phyloP scores from a whole-genome alignment of 2,113 vertebrate species.

The Syngnathus typhle region DNA sequence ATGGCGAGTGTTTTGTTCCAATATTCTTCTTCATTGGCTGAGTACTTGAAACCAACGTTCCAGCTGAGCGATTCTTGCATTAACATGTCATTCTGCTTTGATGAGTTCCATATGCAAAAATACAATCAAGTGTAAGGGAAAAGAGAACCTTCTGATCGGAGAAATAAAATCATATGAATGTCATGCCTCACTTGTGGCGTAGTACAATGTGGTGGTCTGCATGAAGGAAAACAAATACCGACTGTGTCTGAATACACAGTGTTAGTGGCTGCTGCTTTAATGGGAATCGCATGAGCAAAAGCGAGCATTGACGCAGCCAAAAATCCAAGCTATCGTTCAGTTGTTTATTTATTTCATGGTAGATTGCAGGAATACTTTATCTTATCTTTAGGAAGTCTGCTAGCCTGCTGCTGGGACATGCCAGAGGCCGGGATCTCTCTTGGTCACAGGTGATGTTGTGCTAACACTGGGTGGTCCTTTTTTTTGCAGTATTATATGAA shows the following conservation, averaged over 20 bases:
- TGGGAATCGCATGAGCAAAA: slow-evolving; percentile 50
- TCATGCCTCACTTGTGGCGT: slow-evolving; percentile 60
- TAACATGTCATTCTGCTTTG: slow-evolving; percentile 67
- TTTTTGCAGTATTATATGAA: slow-evolving; percentile 23
- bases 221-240: slow-evolving; percentile 68
- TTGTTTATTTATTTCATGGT: slow-evolving; percentile 52
- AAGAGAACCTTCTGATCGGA: slow-evolving; percentile 44
- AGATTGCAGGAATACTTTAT: slow-evolving; percentile 43
- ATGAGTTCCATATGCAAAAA: slow-evolving; percentile 71
- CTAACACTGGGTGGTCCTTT: slow-evolving; percentile 62
- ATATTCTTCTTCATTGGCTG: slow-evolving; percentile 51
- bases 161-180: slow-evolving; percentile 68
- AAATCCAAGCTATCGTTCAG: slow-evolving; percentile 19
- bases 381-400: slow-evolving; percentile 61
- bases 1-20: slow-evolving; percentile 60
- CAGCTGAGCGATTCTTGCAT: slow-evolving; percentile 67
- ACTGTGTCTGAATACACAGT: slow-evolving; percentile 49
- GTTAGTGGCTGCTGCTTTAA: slow-evolving; percentile 65
- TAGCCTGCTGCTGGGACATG: slow-evolving; percentile 47
- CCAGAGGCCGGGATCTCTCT: slow-evolving; percentile 39
- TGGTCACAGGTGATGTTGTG: slow-evolving; percentile 27
- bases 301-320: slow-evolving; percentile 41
- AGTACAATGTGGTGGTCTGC: slow-evolving; percentile 48
- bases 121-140: slow-evolving; percentile 30
- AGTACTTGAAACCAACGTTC: slow-evolving; percentile 61